These are phyloP conservation scores for Pyralis farinalis DNA, from an alignment of 2,888 invertebrate species.

Conservation along the genomic window DNA sequence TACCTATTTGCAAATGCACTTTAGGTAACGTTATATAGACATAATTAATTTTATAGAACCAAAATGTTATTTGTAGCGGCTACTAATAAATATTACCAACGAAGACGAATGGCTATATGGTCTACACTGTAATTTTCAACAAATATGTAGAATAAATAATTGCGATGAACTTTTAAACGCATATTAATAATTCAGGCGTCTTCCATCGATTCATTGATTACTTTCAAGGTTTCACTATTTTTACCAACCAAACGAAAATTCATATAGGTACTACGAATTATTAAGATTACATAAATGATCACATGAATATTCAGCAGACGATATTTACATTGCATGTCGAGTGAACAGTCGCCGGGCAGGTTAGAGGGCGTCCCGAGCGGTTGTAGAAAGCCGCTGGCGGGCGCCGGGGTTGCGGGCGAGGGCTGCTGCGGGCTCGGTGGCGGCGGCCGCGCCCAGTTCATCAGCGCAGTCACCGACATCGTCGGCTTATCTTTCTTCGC, in stretches of 20 bases:
- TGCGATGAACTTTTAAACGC: background rate
- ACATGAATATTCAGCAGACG: constrained; percentile 13
- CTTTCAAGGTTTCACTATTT: constrained; percentile 16
- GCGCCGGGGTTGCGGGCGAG: constrained; percentile 55
- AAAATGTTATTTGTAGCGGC: no score
- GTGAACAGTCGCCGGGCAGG: constrained; percentile 62
- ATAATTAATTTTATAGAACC: no score
- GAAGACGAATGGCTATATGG: no score
- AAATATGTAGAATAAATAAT: no score
- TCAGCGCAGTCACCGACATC: constrained; percentile 92
- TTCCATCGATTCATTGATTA: constrained; percentile 17
- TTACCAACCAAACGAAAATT: background rate
- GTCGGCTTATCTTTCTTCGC: constrained; percentile 94
- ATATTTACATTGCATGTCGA: constrained; percentile 75
- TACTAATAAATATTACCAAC: no score
- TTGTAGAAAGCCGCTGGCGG: constrained; percentile 45
- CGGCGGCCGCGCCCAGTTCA: constrained; percentile 84
- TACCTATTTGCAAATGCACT: no score
- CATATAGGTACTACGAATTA: background rate
- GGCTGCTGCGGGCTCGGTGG: constrained; percentile 52
- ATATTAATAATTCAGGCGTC: constrained; percentile 6
- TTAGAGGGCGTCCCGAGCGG: constrained; percentile 47
- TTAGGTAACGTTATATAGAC: no score
- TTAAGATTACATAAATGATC: background rate
- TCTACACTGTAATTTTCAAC: no score